Evolutionary conservation across 2,797 vertebrate genomes (phyloP).

Genomic region (Muscicapa striata): DNA sequence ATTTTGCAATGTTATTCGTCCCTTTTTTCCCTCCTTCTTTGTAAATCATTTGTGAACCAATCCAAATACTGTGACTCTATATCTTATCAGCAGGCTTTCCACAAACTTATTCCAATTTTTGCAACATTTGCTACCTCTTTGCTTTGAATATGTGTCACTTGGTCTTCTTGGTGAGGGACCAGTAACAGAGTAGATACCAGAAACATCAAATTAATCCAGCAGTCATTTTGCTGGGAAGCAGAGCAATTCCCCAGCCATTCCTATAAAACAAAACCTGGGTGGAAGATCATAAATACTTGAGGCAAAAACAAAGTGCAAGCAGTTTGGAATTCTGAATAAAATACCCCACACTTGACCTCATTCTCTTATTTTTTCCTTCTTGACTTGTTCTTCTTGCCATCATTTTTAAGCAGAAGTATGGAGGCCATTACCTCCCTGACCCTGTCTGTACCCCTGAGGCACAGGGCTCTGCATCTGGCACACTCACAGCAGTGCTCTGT

Average conservation of each 20-base stretch:
- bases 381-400: neutral
- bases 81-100: neutral
- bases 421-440: neutral
- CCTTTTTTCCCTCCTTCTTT: neutral
- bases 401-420: neutral
- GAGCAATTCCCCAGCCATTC: neutral
- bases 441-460: neutral
- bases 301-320: accelerated
- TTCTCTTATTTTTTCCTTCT: neutral
- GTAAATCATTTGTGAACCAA: neutral
- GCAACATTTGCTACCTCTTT: neutral
- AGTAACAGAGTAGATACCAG: neutral
- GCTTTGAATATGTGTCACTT: neutral
- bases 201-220: neutral
- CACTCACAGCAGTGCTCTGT: neutral
- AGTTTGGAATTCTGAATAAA: neutral
- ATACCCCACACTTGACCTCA: neutral
- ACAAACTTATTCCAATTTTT: neutral
- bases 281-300: neutral
- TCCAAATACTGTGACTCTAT: neutral
- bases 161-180: neutral
- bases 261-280: neutral
- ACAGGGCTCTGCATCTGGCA: neutral
- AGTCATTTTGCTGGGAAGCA: neutral
- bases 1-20: neutral